These are phyloP conservation scores for Copidosoma aretas DNA, from an alignment of 2,888 invertebrate genomes.

Conservation along the genomic window DNA sequence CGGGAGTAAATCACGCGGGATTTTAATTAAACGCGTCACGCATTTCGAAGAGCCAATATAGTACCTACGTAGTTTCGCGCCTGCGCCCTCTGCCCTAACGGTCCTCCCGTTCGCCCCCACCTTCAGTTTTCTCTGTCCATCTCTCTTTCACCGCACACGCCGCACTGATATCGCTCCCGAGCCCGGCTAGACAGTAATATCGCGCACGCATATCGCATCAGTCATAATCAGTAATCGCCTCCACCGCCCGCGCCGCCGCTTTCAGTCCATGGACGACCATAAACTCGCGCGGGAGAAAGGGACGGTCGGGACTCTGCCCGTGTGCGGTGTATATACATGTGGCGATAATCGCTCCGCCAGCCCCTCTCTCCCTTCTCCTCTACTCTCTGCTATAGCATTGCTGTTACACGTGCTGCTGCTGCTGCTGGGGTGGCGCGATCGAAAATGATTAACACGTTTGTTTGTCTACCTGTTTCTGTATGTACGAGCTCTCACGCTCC, in stretches of 20 bases:
- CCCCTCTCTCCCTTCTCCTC: slow-evolving; percentile 2
- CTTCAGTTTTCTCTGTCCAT: too few relatives aligned
- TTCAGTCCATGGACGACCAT: slow-evolving; percentile 40
- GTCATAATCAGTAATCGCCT: slow-evolving; percentile 55
- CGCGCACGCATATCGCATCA: slow-evolving; percentile 55
- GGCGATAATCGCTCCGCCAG: slow-evolving; percentile 28
- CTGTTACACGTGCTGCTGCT: too few relatives aligned
- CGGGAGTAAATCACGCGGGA: slow-evolving; percentile 56
- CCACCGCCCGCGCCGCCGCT: slow-evolving; percentile 27
- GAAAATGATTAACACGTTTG: slow-evolving; percentile 43
- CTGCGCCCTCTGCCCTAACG: background rate
- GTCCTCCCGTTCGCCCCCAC: too few relatives aligned
- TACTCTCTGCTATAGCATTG: slow-evolving; percentile 8
- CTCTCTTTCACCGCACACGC: too few relatives aligned
- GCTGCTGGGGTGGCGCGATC: slow-evolving; percentile 8
- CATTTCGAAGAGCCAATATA: slow-evolving; percentile 44
- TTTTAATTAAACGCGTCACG: slow-evolving; percentile 60
- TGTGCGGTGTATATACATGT: slow-evolving; percentile 17
- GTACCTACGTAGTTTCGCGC: slow-evolving; percentile 33
- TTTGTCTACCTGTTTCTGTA: slow-evolving; percentile 36
- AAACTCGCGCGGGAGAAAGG: slow-evolving; percentile 38
- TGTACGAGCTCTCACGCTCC: background rate
- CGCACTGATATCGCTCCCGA: slow-evolving; percentile 27
- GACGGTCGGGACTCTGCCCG: background rate
- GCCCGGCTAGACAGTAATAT: slow-evolving; percentile 45